phyloP scores from a whole-genome alignment of 2,113 vertebrate genomes.

The Callionymus lyra region DNA sequence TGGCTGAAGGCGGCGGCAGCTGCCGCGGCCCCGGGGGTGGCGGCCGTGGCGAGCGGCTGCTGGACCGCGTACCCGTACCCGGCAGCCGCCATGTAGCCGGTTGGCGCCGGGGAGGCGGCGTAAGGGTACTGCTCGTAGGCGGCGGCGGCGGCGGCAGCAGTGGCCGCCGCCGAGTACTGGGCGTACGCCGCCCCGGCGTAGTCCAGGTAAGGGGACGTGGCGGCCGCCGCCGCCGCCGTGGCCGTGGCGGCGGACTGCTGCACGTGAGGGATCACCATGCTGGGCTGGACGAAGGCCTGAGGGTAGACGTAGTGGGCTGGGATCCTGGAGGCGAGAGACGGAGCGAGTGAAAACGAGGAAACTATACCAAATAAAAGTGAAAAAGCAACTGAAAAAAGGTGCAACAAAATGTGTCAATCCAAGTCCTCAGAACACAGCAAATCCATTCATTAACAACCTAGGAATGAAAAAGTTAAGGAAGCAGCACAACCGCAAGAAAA shows the following conservation, averaged over 20 bases:
- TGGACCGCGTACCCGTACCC: constrained; percentile 89
- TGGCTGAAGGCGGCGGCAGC: constrained; percentile 82
- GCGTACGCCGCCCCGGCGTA: constrained; percentile 89
- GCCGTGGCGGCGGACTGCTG: constrained; percentile 75
- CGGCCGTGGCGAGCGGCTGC: constrained; percentile 79
- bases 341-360: constrained; percentile 20
- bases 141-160: constrained; percentile 65
- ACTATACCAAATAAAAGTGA: too few species aligned
- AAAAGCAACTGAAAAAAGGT: constrained; percentile 42
- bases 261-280: constrained; percentile 86
- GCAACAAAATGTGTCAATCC: constrained; percentile 56
- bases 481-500: constrained; percentile 49
- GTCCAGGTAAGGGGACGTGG: constrained; percentile 87
- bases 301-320: constrained; percentile 94
- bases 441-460: constrained; percentile 62
- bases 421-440: constrained; percentile 65
- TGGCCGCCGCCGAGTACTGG: constrained; percentile 80
- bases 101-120: constrained; percentile 81
- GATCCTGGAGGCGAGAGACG: constrained; percentile 74
- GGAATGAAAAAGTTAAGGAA: constrained; percentile 48
- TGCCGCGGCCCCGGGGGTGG: constrained; percentile 70
- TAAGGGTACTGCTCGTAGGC: constrained; percentile 92
- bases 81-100: constrained; percentile 81
- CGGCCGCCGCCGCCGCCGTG: constrained; percentile 62
- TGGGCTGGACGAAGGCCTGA: constrained; percentile 91